These are phyloP conservation scores for Lasiurus borealis DNA, from an alignment of 2,113 vertebrate species.

Conservation along the genomic window DNA sequence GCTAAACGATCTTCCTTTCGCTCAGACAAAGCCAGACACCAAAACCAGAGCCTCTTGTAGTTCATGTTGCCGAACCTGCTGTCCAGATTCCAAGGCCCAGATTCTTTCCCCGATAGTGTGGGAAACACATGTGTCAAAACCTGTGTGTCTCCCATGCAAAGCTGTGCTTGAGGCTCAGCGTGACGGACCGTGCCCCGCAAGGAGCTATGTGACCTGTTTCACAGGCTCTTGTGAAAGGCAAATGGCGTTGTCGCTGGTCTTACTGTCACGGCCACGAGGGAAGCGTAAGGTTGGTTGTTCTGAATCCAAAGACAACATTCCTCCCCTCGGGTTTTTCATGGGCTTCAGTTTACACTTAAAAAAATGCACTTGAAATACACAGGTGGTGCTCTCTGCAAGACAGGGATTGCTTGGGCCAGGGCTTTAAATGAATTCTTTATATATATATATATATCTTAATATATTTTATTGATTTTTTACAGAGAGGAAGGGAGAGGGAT, in stretches of 20 bases:
- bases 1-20: not conserved
- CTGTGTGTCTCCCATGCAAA: not conserved
- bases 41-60: not conserved
- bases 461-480: too few relatives aligned
- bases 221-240: conserved; percentile 48
- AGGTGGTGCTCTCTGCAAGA: not conserved
- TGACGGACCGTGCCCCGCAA: not conserved
- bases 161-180: not conserved
- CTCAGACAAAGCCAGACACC: not conserved
- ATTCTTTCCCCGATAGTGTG: conserved; percentile 17
- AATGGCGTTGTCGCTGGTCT: not conserved
- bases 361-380: not conserved
- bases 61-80: not conserved
- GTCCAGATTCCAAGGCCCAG: not conserved
- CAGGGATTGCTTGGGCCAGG: not conserved
- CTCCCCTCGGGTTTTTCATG: not conserved
- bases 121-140: not conserved
- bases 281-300: not conserved
- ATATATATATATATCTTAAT: too few relatives aligned
- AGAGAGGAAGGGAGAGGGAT: too few relatives aligned
- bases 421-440: not conserved
- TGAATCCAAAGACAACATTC: not conserved
- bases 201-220: not conserved
- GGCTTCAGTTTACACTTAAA: not conserved
- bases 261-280: not conserved